phyloP scores from a whole-genome alignment of 1,140 invertebrate genomes.

The Chionoecetes opilio region DNA sequence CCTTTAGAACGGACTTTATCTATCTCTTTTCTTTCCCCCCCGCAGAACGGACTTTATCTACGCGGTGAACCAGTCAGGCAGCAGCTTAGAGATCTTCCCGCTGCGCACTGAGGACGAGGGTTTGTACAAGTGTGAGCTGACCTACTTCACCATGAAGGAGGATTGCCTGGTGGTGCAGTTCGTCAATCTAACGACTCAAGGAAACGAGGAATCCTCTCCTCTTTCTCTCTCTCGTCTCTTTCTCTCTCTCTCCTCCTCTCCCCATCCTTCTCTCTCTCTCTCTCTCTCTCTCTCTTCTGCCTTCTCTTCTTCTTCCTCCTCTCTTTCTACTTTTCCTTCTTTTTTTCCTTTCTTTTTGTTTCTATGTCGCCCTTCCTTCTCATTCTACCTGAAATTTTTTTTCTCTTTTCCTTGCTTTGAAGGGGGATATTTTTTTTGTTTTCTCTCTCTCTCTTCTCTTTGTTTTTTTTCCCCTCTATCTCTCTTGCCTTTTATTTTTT shows the following conservation, averaged over 20 bases:
- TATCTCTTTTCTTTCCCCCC: background rate
- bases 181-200: constrained; percentile 90
- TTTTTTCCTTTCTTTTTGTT: background rate
- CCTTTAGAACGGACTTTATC: too few species aligned
- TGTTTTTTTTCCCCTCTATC: background rate
- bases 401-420: too few species aligned
- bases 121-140: constrained; percentile 93
- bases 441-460: background rate
- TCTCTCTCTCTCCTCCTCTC: too few species aligned
- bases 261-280: background rate
- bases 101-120: constrained; percentile 91
- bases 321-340: background rate
- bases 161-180: constrained; percentile 91
- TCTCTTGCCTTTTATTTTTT: background rate
- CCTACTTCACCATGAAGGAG: constrained; percentile 91
- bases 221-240: too few species aligned
- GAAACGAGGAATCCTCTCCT: constrained; percentile 86
- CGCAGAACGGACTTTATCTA: constrained; percentile 89
- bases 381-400: background rate
- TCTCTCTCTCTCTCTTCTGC: too few species aligned
- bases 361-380: background rate
- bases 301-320: background rate
- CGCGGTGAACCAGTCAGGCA: constrained; percentile 87
- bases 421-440: background rate
- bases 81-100: constrained; percentile 88